Evolutionary conservation across 2,888 invertebrate genomes (phyloP), one percentile per base, ranked within the genome.

Genomic region (Tenthredo amoena): DNA sequence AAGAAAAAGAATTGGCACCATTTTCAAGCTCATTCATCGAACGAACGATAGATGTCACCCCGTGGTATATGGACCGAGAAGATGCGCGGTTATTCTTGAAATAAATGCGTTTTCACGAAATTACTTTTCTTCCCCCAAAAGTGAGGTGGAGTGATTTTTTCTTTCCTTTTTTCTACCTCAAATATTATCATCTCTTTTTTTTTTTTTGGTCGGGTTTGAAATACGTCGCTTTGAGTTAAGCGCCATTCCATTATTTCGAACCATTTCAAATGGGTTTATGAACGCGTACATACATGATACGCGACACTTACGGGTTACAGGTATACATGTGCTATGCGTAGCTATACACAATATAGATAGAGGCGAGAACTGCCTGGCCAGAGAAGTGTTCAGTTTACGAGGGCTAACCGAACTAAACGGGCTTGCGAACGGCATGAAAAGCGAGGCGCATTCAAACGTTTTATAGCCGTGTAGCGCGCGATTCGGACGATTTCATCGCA

Each of bases 331-430:
- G n/a, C n/a, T 18, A 55, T 10, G 26, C n/a, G 43, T 79, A 79
- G 62, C n/a, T 37, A n/a, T 1, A 50, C 21, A 15, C n/a, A 10
- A n/a, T 18, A 50, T n/a, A 37, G 55, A 50, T 31, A 62, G 21
- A 58, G 81, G 26, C 40, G 58, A 62, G 34, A 21, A 62, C 62
- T 50, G 26, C 40, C 21, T 62, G 62, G n/a, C 21, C 62, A 62
- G 50, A 50, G 50, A 62, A 81, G 81, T 81, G 81, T 81, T 81
- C 81, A 40, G 81, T 81, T 81, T 81, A 81, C 81, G 81, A 81
- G 58, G 81, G 81, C 81, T 81, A 62, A 81, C 81, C 81, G 40
- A 81, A 81, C 81, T 81, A 81, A 81, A 81, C 58, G 81, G 81
- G 43, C 81, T 81, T 26, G 40, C 81, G 81, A 81, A 81, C 81